Base-by-base conservation (phyloP, 1,140 invertebrate genomes). In the Proctacanthus coquilletti region DNA sequence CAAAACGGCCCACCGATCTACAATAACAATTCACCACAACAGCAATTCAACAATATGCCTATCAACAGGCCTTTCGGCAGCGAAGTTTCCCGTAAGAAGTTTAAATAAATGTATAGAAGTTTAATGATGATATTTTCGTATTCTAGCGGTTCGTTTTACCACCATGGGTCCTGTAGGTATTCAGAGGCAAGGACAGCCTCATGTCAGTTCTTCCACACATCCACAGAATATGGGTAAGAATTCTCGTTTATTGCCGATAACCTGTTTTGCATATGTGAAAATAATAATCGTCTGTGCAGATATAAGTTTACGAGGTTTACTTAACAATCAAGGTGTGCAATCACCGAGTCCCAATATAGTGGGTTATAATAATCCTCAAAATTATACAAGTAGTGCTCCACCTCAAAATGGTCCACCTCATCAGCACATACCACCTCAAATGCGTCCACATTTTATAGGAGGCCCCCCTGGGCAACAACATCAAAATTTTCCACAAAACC, bases 201-300 rank as follows among this genome's bases (percentile, higher is more conserved):
- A 58, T 44, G 57, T 60, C 30, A 60, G 56, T 47, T 60, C 57
- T 34, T 60, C 57, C 27, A 60, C 57, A 42, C 57, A 60, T 50
- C 57, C 57, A 31, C 54, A 60, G 38, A 60, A 60, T 47, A 58
- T 60, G 54, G 57, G 57, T 60, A 53, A 42, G 49, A 45, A 36
- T 13, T 14, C n/a, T n/a, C n/a, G n/a, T n/a, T n/a, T n/a, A n/a
- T n/a, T n/a, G n/a, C n/a, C n/a, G n/a, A n/a, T n/a, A n/a, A n/a
- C n/a, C n/a, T n/a, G n/a, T n/a, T n/a, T n/a, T n/a, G n/a, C n/a
- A n/a, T n/a, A n/a, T n/a, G n/a, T n/a, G n/a, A n/a, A n/a, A n/a
- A n/a, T n/a, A n/a, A n/a, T n/a, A n/a, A n/a, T 36, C 21, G 15
- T 6, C 15, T 23, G 34, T 33, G 17, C 20, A 60, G 56, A 60